Evolutionary conservation across 2,888 invertebrate genomes (phyloP).

Genomic region (Hybos culiciformis): DNA sequence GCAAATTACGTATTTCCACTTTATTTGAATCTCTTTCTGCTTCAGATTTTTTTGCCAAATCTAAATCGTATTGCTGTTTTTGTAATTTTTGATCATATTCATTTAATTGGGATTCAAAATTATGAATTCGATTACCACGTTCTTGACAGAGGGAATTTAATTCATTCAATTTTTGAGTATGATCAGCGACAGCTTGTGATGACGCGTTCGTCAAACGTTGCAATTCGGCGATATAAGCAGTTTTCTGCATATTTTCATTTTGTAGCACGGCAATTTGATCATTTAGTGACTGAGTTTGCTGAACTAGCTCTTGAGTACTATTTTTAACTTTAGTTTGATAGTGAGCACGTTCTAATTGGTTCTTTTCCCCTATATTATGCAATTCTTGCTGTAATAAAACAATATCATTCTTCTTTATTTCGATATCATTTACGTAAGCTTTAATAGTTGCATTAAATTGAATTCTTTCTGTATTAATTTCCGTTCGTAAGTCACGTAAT

Average conservation of each 20-base stretch:
- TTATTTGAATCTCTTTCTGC: slow-evolving; percentile 27
- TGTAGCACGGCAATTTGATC: slow-evolving; percentile 21
- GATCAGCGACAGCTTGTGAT: slow-evolving; percentile 24
- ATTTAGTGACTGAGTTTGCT: slow-evolving; percentile 25
- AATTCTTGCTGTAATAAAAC: slow-evolving; percentile 27
- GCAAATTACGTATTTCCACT: slow-evolving; percentile 29
- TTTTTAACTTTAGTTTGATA: slow-evolving; percentile 29
- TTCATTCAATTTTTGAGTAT: slow-evolving; percentile 21
- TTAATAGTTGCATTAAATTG: slow-evolving; percentile 27
- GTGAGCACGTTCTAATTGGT: slow-evolving; percentile 29
- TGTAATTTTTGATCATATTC: slow-evolving; percentile 28
- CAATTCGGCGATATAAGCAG: slow-evolving; percentile 28
- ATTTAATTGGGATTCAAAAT: slow-evolving; percentile 29
- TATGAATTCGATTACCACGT: slow-evolving; percentile 25
- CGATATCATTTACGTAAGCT: slow-evolving; percentile 27
- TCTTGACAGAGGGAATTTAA: slow-evolving; percentile 25
- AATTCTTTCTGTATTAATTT: slow-evolving; percentile 32
- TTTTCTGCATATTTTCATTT: slow-evolving; percentile 28
- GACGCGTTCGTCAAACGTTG: slow-evolving; percentile 26
- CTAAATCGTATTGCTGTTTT: slow-evolving; percentile 26
- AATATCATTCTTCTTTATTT: slow-evolving; percentile 27
- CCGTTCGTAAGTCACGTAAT: slow-evolving; percentile 58
- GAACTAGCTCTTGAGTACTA: slow-evolving; percentile 27
- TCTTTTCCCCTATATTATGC: slow-evolving; percentile 28
- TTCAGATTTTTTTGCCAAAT: slow-evolving; percentile 27